Conservation (phyloP, 1,140 invertebrate species). For the Thrips palmi region DNA sequence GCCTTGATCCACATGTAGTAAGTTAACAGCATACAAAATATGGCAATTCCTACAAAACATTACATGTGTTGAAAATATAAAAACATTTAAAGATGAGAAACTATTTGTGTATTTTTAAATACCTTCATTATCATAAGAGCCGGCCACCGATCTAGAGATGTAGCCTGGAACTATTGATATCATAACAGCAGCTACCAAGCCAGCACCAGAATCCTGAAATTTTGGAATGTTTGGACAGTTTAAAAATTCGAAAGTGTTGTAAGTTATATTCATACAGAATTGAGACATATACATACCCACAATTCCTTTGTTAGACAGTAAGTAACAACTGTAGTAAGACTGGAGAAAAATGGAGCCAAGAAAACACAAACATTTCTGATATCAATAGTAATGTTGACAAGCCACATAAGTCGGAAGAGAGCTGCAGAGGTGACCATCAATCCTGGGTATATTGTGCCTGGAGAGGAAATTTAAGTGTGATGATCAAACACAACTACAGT, state of each 20-base stretch:
- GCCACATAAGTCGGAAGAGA: constrained; percentile 72
- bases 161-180: constrained; percentile 95
- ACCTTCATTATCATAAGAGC: constrained; percentile 97
- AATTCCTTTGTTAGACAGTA: constrained; percentile 92
- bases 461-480: no score
- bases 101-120: not conserved
- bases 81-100: constrained; percentile 3
- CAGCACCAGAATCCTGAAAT: constrained; percentile 69
- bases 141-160: constrained; percentile 91
- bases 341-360: constrained; percentile 91
- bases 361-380: constrained; percentile 97
- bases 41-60: constrained; percentile 51
- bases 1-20: constrained; percentile 97
- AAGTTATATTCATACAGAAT: constrained; percentile 4
- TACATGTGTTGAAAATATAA: not conserved
- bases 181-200: constrained; percentile 82
- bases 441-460: constrained; percentile 91
- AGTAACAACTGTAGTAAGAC: constrained; percentile 87
- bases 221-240: constrained; percentile 1
- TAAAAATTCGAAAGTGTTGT: not conserved
- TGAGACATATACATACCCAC: constrained; percentile 46
- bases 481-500: constrained; percentile 3
- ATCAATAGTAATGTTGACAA: constrained; percentile 86
- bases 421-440: constrained; percentile 94
- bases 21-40: constrained; percentile 95